A percentile compares a stretch with the other conserved stretches of the same genome.
Evolutionary conservation across 2,797 vertebrate species (phyloP).

Genomic region (Pangasius macronema): DNA sequence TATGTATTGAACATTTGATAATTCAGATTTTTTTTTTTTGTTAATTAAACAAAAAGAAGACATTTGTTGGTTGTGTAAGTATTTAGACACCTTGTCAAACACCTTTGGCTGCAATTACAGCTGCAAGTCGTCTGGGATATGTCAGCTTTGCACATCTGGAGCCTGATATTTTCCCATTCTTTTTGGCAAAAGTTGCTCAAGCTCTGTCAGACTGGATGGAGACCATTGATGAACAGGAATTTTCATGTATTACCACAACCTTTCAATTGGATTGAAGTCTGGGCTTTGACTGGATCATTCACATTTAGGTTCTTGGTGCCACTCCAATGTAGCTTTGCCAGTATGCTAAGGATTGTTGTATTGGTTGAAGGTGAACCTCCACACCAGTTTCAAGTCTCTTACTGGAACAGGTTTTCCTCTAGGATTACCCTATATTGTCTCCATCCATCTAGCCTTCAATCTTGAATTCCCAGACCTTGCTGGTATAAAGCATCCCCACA

Average conservation of each 20-base stretch:
- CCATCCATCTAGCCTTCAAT: neutral
- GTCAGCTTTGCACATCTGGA: constrained; percentile 18
- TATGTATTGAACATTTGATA: neutral
- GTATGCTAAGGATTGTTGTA: neutral
- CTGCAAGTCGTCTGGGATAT: constrained; percentile 7
- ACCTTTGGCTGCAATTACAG: constrained; percentile 7
- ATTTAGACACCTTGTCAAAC: neutral
- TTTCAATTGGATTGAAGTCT: neutral
- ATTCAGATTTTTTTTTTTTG: neutral
- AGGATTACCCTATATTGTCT: neutral
- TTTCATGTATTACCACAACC: constrained; percentile 1
- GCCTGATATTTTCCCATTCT: neutral
- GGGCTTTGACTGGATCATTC: neutral
- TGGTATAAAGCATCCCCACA: neutral
- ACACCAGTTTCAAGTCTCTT: neutral
- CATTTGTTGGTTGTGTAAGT: neutral
- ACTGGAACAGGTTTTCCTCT: neutral
- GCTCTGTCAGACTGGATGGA: constrained; percentile 10
- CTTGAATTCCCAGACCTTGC: neutral
- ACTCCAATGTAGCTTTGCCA: neutral
- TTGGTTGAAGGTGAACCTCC: neutral
- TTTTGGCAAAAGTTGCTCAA: neutral
- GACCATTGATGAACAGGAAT: neutral
- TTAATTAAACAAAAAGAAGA: neutral
- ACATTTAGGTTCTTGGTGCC: constrained; percentile 2